Evolutionary conservation across 2,113 vertebrate genomes (phyloP).

Genomic region (Dicerorhinus sumatrensis): DNA sequence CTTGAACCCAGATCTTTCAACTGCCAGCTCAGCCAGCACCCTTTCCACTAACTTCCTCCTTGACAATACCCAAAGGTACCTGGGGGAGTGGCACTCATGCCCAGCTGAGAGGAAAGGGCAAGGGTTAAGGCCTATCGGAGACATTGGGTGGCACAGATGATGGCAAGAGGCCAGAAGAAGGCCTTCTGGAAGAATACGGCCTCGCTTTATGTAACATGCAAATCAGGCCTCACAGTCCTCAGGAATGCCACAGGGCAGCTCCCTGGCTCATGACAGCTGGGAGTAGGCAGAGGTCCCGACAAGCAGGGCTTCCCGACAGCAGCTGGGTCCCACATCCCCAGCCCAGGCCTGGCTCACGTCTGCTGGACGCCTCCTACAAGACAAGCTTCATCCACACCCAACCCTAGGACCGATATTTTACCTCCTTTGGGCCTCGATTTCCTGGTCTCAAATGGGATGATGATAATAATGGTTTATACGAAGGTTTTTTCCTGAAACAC

Average conservation of each 20-base stretch:
- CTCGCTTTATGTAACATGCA: not conserved
- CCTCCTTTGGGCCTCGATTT: not conserved
- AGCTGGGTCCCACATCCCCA: not conserved
- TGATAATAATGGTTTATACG: not conserved
- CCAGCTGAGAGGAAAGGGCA: not conserved
- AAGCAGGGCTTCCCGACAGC: not conserved
- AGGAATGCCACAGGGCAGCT: not conserved
- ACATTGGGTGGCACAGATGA: not conserved
- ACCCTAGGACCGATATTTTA: not conserved
- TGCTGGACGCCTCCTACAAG: not conserved
- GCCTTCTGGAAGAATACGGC: not conserved
- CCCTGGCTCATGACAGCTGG: accelerated
- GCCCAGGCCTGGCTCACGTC: not conserved
- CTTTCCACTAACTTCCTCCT: not conserved
- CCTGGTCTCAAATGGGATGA: not conserved
- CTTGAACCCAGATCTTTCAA: not conserved
- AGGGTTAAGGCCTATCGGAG: not conserved
- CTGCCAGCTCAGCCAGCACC: not conserved
- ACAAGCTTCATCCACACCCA: not conserved
- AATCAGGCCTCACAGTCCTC: not conserved
- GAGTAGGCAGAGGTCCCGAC: not conserved
- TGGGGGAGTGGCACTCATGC: not conserved
- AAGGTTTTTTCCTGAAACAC: not conserved
- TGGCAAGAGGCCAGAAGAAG: not conserved
- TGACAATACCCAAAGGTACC: not conserved